Evolutionary conservation across 2,797 vertebrate genomes (phyloP), one percentile per base, ranked within the genome.

Genomic region (Perodicticus potto): DNA sequence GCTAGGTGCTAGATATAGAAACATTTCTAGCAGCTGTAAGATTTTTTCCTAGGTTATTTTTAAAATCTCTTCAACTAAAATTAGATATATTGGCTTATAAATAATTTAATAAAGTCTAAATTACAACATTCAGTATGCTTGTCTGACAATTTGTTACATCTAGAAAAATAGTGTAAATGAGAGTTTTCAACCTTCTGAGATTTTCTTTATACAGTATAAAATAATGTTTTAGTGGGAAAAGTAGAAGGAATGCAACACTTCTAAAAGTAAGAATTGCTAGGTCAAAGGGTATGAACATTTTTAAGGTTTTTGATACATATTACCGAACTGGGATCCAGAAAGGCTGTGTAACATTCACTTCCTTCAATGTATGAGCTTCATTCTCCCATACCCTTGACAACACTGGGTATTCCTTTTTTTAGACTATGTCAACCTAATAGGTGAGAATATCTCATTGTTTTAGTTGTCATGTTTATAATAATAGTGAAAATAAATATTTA

Each of bases 21-120:
- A 85, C 13, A 76, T n/a, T 61, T 81, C 86, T 25, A 90, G 59
- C 19, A 86, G 59, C 78, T 89, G 29, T 3, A 89, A 40, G 67
- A 91, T 59, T 77, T 83, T 83, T 63, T 19, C 27, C 29, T 63
- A 85, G 77, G n/a, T 57, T 89, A 69, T 77, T 83, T 25, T 70
- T 5, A 16, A 2, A 89, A 93, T 86, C 7, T 95, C 61, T 92
- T 91, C 17, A 67, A 17, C 77, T 87, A 97, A 93, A 97, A 96
- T 91, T 80, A 94, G 65, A 93, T 27, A 89, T 2, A 74, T 32
- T 86, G 37, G 65, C 3, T 93, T 96, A 78, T 57, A 94, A 96
- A 76, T 88, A 94, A 93, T 77, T 95, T 82, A 92, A 85, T 92
- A 91, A 94, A 59, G 72, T 89, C 78, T 86, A 83, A 83, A 92